Conservation (phyloP, 2,888 invertebrate genomes). For the Neoascia interrupta region DNA sequence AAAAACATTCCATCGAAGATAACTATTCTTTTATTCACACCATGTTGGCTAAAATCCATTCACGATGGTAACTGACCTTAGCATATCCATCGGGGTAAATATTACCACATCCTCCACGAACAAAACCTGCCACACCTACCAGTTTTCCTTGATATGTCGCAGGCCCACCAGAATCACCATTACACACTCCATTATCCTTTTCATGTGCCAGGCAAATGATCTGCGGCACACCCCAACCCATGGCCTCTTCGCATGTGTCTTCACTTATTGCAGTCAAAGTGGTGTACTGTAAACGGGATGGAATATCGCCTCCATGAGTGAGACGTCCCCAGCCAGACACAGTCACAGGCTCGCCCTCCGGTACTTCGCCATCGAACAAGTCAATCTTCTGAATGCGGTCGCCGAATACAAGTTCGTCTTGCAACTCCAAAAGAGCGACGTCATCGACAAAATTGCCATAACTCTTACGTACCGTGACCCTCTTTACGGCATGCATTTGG, state of each 20-base stretch:
- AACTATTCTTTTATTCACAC: slow-evolving; percentile 38
- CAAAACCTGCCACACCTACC: slow-evolving; percentile 74
- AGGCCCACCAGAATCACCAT: slow-evolving; percentile 77
- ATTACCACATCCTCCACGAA: slow-evolving; percentile 75
- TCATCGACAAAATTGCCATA: slow-evolving; percentile 77
- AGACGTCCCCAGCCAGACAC: slow-evolving; percentile 76
- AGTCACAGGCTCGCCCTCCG: slow-evolving; percentile 71
- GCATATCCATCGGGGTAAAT: slow-evolving; percentile 75
- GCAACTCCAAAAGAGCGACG: slow-evolving; percentile 73
- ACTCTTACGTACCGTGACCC: slow-evolving; percentile 72
- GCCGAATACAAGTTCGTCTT: slow-evolving; percentile 61
- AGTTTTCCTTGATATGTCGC: slow-evolving; percentile 72
- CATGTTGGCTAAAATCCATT: slow-evolving; percentile 73
- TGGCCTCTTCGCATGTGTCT: slow-evolving; percentile 71
- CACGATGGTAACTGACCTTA: slow-evolving; percentile 72
- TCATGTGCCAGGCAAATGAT: slow-evolving; percentile 73
- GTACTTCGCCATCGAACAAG: slow-evolving; percentile 69
- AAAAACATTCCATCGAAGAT: no score
- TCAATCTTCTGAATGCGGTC: slow-evolving; percentile 71
- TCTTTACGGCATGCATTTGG: slow-evolving; percentile 70
- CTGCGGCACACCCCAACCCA: slow-evolving; percentile 74
- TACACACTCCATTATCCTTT: slow-evolving; percentile 74
- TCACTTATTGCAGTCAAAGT: slow-evolving; percentile 71
- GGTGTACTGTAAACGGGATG: slow-evolving; percentile 74
- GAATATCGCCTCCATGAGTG: slow-evolving; percentile 69